Evolutionary conservation across 64 coral and sea anemone species (phyloP), one percentile per base, ranked within the genome.

Genomic region (Astreopora myriophthalma): DNA sequence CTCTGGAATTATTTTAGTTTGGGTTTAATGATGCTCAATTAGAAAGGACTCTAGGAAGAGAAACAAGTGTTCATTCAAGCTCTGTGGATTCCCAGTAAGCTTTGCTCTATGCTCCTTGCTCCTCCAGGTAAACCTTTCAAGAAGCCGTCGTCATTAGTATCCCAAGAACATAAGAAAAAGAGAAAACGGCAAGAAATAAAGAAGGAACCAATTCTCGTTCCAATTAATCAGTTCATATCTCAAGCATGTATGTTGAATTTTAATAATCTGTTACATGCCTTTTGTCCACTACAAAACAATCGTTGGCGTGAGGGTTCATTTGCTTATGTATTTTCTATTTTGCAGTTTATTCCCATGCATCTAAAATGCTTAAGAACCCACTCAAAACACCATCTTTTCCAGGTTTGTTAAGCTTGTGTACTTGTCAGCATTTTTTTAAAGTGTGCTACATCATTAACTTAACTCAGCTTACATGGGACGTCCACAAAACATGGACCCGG

Each of bases 291-390:
- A n/a, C n/a, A n/a, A n/a, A n/a, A n/a, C n/a, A n/a, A n/a, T n/a
- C n/a, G n/a, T n/a, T n/a, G n/a, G n/a, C n/a, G n/a, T n/a, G n/a
- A 32, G 27, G 17, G 12, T 37, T 34, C 8, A 5, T 87, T 71
- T n/a, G 0, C 4, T 0, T 37, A n/a, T 19, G 17, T 26, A 6
- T 37, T 36, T 48, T 89, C 27, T 36, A 60, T 79, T 71, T 90
- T 85, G 34, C 62, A 98, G 96, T 93, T 93, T 86, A 98, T 95
- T 98, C 96, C 6, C 93, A 95, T 87, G 86, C 90, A 60, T 93
- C 94, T 39, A 95, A 98, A 58, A 90, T 90, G 39, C 89, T 89
- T 11, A 98, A 90, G 84, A 95, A 95, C 69, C 93, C 90, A 38
- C 90, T 95, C 3, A 89, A 98, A 80, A 87, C 90, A 63, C 93